Conservation (phyloP, 2,113 vertebrate species). For the Sebastes schlegelii region DNA sequence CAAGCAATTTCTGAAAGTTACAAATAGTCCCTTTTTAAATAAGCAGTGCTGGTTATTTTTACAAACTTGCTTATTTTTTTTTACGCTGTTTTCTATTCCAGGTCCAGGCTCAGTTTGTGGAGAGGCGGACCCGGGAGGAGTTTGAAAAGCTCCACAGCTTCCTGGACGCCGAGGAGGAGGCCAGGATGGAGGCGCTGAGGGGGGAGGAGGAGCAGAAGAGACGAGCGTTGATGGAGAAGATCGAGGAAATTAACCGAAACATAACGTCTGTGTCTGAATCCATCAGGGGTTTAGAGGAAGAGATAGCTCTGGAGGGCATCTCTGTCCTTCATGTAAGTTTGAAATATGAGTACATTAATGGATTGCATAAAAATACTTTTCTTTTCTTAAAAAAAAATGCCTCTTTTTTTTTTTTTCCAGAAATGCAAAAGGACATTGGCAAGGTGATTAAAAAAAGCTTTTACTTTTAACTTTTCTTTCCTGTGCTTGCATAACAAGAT, state of each 20-base stretch:
- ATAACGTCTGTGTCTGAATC: conserved; percentile 59
- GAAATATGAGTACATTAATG: too few species aligned
- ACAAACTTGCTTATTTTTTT: background rate
- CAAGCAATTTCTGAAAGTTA: too few species aligned
- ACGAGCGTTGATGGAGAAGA: conserved; percentile 52
- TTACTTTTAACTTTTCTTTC: background rate
- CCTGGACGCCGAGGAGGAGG: conserved; percentile 67
- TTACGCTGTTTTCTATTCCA: conserved; percentile 27
- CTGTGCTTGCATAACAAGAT: background rate
- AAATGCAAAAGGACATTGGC: conserved; percentile 60
- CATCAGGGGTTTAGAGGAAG: conserved; percentile 72
- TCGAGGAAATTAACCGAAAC: conserved; percentile 52
- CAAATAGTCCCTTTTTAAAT: too few species aligned
- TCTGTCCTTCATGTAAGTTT: conserved; percentile 71
- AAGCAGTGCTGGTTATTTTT: background rate
- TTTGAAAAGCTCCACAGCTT: conserved; percentile 76
- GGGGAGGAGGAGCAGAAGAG: conserved; percentile 72
- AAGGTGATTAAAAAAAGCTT: conserved; percentile 58
- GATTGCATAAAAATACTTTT: background rate
- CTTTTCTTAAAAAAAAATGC: background rate
- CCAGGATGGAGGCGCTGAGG: conserved; percentile 68
- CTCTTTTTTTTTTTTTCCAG: conserved; percentile 50
- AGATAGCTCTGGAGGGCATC: conserved; percentile 64
- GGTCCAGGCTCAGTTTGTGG: conserved; percentile 74
- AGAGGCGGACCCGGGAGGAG: conserved; percentile 67